Evolutionary conservation across 2,797 vertebrate genomes (phyloP).

Genomic region (Bradypodion pumilum): DNA sequence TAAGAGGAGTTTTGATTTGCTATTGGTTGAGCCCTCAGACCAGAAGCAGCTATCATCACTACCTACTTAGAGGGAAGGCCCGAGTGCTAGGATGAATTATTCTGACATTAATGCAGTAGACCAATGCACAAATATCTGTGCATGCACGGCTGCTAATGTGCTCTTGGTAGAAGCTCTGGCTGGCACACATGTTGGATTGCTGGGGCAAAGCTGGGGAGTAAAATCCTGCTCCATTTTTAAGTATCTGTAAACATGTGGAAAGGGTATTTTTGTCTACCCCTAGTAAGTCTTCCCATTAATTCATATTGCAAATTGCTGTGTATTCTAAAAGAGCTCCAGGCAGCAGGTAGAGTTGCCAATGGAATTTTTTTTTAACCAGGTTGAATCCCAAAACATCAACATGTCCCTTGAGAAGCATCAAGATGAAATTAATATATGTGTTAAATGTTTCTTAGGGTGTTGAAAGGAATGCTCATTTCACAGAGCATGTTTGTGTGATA

Average conservation of each 20-base stretch:
- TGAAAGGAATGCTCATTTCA: slow-evolving; percentile 15
- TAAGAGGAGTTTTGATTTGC: not conserved
- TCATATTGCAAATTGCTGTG: not conserved
- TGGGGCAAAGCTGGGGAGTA: too few species aligned
- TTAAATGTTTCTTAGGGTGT: slow-evolving; percentile 42
- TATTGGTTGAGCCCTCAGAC: not conserved
- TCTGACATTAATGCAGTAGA: not conserved
- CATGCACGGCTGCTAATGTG: not conserved
- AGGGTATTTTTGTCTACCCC: not conserved
- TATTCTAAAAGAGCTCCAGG: not conserved
- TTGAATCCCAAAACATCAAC: too few species aligned
- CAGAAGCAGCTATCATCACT: not conserved
- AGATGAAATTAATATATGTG: slow-evolving; percentile 41
- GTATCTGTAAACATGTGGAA: not conserved
- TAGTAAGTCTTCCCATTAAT: not conserved
- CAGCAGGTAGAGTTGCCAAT: not conserved
- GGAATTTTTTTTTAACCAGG: not conserved
- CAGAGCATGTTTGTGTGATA: slow-evolving; percentile 18
- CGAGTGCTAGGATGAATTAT: not conserved
- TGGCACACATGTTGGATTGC: not conserved
- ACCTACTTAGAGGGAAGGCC: not conserved
- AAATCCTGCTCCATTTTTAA: not conserved
- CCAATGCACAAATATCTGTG: not conserved
- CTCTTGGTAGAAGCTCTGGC: not conserved
- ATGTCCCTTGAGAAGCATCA: slow-evolving; percentile 42